Conservation (phyloP, 2,888 invertebrate genomes). For the Monoplex corrugatus region DNA sequence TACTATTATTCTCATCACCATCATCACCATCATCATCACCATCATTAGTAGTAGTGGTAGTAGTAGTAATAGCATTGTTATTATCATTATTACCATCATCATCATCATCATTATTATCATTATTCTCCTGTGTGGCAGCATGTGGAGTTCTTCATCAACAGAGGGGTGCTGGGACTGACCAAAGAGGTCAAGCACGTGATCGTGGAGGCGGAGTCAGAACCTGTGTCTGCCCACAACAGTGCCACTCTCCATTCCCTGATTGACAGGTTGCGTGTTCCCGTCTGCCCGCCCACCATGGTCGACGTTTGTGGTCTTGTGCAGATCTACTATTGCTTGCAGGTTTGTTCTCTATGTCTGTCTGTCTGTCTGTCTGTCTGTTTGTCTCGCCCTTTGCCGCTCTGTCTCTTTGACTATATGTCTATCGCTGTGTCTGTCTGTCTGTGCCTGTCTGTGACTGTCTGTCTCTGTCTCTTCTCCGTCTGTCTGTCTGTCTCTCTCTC, state of each 20-base stretch:
- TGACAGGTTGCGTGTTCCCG: constrained; percentile 86
- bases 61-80: no score
- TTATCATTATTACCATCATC: no score
- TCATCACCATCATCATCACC: no score
- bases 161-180: constrained; percentile 88
- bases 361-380: not conserved
- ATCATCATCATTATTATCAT: no score
- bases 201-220: constrained; percentile 87
- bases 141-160: constrained; percentile 89
- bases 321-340: constrained; percentile 89
- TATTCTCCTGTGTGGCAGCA: constrained; percentile 85
- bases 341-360: constrained; percentile 69
- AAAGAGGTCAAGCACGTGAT: constrained; percentile 88
- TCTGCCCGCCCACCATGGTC: constrained; percentile 88
- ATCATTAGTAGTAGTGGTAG: no score
- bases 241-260: constrained; percentile 75
- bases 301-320: constrained; percentile 88
- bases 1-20: no score
- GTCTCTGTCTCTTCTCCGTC: not conserved
- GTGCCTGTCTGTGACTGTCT: not conserved
- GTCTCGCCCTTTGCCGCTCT: not conserved
- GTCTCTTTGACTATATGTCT: not conserved
- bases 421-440: not conserved
- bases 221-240: constrained; percentile 85
- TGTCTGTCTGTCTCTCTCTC: no score